A percentile compares a stretch with the other conserved stretches of the same genome.
Conservation (phyloP, 2,888 invertebrate genomes). For the Empis livida region DNA sequence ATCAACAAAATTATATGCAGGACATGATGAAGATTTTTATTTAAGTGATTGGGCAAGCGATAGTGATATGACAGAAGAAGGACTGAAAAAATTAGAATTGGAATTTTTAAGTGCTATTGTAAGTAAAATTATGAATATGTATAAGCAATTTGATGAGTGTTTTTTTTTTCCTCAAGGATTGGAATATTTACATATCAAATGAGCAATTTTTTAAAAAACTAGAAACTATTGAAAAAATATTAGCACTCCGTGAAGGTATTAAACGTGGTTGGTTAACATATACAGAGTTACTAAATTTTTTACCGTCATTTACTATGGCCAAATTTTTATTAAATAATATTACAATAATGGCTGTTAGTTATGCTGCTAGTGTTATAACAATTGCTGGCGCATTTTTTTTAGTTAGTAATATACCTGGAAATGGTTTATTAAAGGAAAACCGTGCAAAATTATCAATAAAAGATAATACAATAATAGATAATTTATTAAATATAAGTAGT, state of each 20-base stretch:
- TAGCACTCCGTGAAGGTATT: conserved; percentile 60
- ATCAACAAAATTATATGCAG: conserved; percentile 92
- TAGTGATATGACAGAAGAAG: conserved; percentile 55
- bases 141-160: conserved; percentile 2
- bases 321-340: conserved; percentile 29
- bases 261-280: conserved; percentile 74
- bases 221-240: conserved; percentile 50
- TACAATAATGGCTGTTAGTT: conserved; percentile 30
- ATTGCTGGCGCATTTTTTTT: conserved; percentile 37
- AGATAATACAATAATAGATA: background rate
- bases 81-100: conserved; percentile 71
- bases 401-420: conserved; percentile 40
- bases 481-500: background rate
- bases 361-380: conserved; percentile 34
- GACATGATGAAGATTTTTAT: conserved; percentile 63
- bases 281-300: conserved; percentile 50
- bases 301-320: conserved; percentile 30
- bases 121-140: conserved; percentile 31
- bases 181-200: conserved; percentile 72
- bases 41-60: conserved; percentile 89
- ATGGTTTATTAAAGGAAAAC: conserved; percentile 25
- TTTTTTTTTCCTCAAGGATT: conserved; percentile 47
- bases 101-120: conserved; percentile 85
- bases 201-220: conserved; percentile 63
- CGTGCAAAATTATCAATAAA: conserved; percentile 1